These are phyloP conservation scores for Horisme vitalbata DNA, from an alignment of 2,888 invertebrate species.

Conservation along the genomic window DNA sequence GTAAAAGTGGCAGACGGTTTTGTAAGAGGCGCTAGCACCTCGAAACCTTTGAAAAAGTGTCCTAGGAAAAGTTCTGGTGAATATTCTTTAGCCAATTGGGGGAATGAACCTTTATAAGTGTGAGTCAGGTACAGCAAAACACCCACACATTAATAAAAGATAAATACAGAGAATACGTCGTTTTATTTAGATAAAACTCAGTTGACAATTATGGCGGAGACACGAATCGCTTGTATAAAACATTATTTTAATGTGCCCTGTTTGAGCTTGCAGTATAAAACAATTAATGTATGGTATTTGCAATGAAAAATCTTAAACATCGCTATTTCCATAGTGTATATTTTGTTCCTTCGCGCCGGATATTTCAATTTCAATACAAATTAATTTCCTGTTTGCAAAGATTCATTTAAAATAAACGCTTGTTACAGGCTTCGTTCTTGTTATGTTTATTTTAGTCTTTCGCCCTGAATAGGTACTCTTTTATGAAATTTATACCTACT, in stretches of 20 bases:
- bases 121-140: slow-evolving; percentile 2
- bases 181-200: slow-evolving; percentile 13
- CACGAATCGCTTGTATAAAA: slow-evolving; percentile 11
- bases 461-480: no score
- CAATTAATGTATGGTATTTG: slow-evolving; percentile 17
- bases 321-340: slow-evolving; percentile 6
- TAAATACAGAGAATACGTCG: slow-evolving; percentile 19
- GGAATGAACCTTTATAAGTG: slow-evolving; percentile 9
- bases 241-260: slow-evolving; percentile 22
- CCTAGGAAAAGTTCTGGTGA: slow-evolving; percentile 42
- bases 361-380: slow-evolving; percentile 30
- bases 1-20: slow-evolving; percentile 51
- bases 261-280: slow-evolving; percentile 16
- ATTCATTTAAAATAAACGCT: no score
- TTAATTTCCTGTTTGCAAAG: no score
- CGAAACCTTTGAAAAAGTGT: slow-evolving; percentile 43
- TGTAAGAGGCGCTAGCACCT: slow-evolving; percentile 49
- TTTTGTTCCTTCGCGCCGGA: slow-evolving; percentile 17
- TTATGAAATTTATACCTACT: no score
- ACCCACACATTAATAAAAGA: slow-evolving; percentile 20
- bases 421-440: no score
- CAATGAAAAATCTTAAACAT: background rate
- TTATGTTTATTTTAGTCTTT: no score
- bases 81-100: slow-evolving; percentile 22
- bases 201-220: slow-evolving; percentile 17